Evolutionary conservation across 2,888 invertebrate genomes (phyloP).

Genomic region (Melipona beecheii): DNA sequence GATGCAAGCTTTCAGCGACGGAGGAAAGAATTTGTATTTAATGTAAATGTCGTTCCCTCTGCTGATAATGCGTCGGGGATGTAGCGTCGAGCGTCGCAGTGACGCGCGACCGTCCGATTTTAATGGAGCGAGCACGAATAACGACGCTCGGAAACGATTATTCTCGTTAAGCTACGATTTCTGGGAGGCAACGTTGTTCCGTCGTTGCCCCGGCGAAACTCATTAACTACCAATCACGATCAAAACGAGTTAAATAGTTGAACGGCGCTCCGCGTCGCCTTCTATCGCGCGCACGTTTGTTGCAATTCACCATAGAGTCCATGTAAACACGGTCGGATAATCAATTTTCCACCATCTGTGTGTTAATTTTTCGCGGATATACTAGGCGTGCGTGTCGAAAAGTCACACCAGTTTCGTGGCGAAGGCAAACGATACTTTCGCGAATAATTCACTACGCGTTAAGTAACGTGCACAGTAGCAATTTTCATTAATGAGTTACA

Average conservation of each 20-base stretch:
- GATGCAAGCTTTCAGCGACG: background rate
- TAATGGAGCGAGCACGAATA: constrained; percentile 26
- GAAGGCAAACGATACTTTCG: no score
- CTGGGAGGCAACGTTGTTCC: constrained; percentile 28
- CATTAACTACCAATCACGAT: constrained; percentile 49
- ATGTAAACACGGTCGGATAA: constrained; percentile 31
- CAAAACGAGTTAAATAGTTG: constrained; percentile 47
- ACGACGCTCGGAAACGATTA: constrained; percentile 47
- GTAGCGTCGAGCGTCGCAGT: background rate
- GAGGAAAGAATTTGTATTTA: background rate
- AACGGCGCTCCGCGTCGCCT: constrained; percentile 16
- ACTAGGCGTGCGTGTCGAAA: no score
- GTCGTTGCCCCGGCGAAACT: constrained; percentile 29
- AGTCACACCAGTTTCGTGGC: no score
- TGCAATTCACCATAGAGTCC: constrained; percentile 38
- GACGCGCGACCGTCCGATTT: constrained; percentile 18
- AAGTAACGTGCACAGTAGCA: no score
- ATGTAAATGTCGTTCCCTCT: background rate
- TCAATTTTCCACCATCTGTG: constrained; percentile 5
- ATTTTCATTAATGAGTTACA: no score
- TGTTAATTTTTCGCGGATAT: constrained; percentile 3
- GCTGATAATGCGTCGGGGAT: background rate
- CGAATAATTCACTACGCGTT: no score
- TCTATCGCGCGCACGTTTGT: constrained; percentile 31
- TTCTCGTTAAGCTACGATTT: constrained; percentile 33